These are phyloP conservation scores for Aptenodytes patagonicus DNA, from an alignment of 2,113 vertebrate species.

Conservation along the genomic window DNA sequence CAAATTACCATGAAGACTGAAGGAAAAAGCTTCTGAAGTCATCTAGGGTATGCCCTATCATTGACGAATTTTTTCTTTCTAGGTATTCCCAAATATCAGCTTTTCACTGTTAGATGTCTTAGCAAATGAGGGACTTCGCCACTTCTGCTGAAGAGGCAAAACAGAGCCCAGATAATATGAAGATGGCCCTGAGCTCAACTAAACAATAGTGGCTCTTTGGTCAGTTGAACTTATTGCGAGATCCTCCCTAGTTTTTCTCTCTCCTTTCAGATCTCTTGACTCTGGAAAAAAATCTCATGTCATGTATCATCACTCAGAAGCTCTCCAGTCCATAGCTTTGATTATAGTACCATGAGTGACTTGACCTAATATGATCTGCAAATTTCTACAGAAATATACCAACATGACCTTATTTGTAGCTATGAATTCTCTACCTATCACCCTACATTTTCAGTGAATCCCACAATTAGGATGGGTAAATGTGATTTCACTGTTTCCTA, in stretches of 20 bases:
- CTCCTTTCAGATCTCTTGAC: not conserved
- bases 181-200: not conserved
- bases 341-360: not conserved
- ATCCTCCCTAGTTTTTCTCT: not conserved
- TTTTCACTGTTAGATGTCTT: not conserved
- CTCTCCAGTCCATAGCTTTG: not conserved
- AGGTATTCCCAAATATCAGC: not conserved
- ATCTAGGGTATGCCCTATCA: not conserved
- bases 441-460: not conserved
- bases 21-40: not conserved
- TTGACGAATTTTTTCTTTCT: not conserved
- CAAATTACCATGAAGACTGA: not conserved
- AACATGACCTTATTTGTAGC: not conserved
- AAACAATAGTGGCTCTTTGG: not conserved
- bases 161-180: not conserved
- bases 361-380: conserved; percentile 23
- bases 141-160: not conserved
- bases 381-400: conserved; percentile 5
- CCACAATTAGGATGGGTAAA: not conserved
- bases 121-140: not conserved
- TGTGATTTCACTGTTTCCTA: not conserved
- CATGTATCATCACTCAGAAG: not conserved
- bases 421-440: not conserved
- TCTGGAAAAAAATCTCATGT: not conserved
- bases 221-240: not conserved